Base-by-base conservation (phyloP, 2,888 invertebrate genomes). In the Chydorus sphaericus region DNA sequence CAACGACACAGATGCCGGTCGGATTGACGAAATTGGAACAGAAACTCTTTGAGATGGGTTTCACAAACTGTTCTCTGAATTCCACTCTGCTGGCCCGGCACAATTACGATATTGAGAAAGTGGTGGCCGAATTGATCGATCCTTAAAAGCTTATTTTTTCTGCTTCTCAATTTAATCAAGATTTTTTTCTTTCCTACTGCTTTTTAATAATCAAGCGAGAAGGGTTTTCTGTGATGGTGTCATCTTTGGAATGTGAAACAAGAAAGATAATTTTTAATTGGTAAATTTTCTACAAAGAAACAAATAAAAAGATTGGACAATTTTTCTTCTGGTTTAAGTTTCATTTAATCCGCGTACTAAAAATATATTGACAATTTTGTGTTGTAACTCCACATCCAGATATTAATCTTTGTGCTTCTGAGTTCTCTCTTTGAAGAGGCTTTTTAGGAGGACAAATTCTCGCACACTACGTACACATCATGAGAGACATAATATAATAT, bases 21-120 rank as follows among this genome's bases (percentile, higher is more conserved):
- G 44, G 18, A 14, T 26, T 44, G 44, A 16, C 44, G 14, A 5
- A 20, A 7, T 26, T 26, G n/a, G 44, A 44, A 23, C 44, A 44
- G 44, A 44, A 44, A 44, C 44, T 44, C n/a, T 26, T 26, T 28
- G 48, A 48, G 28, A 55, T 55, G 55, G 55, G 55, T 14, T 55
- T 55, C 36, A n/a, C 20, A 7, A 18, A 55, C 36, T 49, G 33
- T 16, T n/a, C 10, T 4, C n/a, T 30, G 18, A 55, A 55, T 23
- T 26, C 37, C 14, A 37, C 31, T 18, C 36, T 55, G 11, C 30
- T 55, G 31, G 20, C n/a, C 5, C 55, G 55, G 10, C 39, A 33
- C 55, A 48, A 36, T 7, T 31, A 37, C 36, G 33, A 55, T 26
- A 49, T 55, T 18, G 55, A 49, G n/a, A 23, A 30, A 31, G 55